phyloP scores from a whole-genome alignment of 2,797 vertebrate species.

The Falco naumanni region DNA sequence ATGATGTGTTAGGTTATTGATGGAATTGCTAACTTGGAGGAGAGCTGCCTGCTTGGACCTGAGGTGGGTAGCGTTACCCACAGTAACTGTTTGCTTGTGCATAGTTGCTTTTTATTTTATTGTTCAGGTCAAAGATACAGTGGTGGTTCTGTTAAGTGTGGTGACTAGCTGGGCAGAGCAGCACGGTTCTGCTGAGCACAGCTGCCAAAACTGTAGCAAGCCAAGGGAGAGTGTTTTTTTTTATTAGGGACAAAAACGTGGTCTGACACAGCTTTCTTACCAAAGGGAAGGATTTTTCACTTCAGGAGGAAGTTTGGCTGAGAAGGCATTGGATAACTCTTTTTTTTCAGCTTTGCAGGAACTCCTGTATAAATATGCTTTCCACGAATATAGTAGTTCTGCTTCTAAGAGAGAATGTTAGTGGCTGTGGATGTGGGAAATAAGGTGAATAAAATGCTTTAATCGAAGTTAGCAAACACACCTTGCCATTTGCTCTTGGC shows the following conservation, averaged over 20 bases:
- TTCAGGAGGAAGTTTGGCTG: constrained; percentile 51
- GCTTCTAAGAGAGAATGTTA: background rate
- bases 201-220: constrained; percentile 14
- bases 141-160: background rate
- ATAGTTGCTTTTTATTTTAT: background rate
- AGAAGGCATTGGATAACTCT: background rate
- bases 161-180: background rate
- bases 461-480: constrained; percentile 7
- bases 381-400: background rate
- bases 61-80: constrained; percentile 20
- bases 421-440: background rate
- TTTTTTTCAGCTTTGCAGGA: background rate
- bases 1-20: background rate
- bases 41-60: constrained; percentile 15
- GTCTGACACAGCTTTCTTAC: constrained; percentile 35
- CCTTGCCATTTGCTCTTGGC: constrained; percentile 27
- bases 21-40: constrained; percentile 28
- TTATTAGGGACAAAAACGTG: constrained; percentile 14
- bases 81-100: background rate
- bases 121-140: background rate
- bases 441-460: constrained; percentile 7
- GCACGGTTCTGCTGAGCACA: background rate
- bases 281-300: constrained; percentile 53
- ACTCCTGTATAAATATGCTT: constrained; percentile 28
- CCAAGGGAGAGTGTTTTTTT: background rate